Percentiles rank a stretch among this genome's conserved stretches.
Conservation (phyloP, 2,113 vertebrate species). For the Misgurnus anguillicaudatus region DNA sequence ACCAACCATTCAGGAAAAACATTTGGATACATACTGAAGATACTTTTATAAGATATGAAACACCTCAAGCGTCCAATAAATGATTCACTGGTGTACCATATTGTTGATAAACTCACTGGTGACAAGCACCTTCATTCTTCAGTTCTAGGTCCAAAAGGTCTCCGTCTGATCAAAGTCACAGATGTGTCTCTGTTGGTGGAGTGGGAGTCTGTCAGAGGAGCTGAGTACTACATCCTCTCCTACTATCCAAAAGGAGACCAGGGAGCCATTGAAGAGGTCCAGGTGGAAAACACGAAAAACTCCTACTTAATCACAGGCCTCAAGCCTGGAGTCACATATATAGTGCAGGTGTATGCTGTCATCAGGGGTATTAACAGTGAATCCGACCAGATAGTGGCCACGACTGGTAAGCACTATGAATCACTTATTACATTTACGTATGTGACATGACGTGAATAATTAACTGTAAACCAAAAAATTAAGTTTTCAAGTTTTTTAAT, state of each 20-base stretch:
- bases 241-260: slow-evolving; percentile 76
- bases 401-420: slow-evolving; percentile 69
- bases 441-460: neutral
- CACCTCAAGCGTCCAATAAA: no score
- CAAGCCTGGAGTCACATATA: slow-evolving; percentile 76
- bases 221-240: slow-evolving; percentile 81
- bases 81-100: no score
- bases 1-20: no score
- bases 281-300: slow-evolving; percentile 74
- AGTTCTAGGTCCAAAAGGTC: slow-evolving; percentile 79
- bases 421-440: no score
- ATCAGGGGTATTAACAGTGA: slow-evolving; percentile 78
- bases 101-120: no score
- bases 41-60: no score
- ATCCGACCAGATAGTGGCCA: slow-evolving; percentile 75
- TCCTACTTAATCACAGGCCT: slow-evolving; percentile 77
- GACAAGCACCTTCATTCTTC: neutral
- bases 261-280: slow-evolving; percentile 63
- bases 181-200: slow-evolving; percentile 80
- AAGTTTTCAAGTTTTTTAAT: neutral
- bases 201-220: slow-evolving; percentile 77
- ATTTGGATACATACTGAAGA: no score
- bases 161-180: slow-evolving; percentile 74
- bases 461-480: neutral
- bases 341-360: slow-evolving; percentile 73